A percentile compares a stretch with the other conserved stretches of the same genome.
phyloP scores from a whole-genome alignment of 1,140 invertebrate species.

The Tenebrio molitor region DNA sequence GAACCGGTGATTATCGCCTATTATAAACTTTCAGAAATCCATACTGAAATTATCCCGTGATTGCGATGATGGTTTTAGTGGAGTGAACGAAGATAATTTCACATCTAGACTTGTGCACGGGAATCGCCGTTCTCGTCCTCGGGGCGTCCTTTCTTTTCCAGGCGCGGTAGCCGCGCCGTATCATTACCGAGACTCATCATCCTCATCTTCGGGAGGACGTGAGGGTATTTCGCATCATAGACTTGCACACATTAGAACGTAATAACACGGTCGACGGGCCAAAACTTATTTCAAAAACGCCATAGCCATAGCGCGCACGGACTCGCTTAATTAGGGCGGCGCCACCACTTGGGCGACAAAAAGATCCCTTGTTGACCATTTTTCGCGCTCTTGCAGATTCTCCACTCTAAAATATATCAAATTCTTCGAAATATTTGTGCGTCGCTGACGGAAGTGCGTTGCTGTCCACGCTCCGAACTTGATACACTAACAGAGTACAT shows the following conservation, averaged over 20 bases:
- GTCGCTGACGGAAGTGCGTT: no score
- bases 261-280: constrained; percentile 2
- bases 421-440: no score
- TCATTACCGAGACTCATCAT: constrained; percentile 36
- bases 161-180: constrained; percentile 37
- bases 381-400: no score
- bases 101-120: neutral
- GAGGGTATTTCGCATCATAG: constrained; percentile 14
- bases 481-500: no score
- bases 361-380: no score
- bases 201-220: constrained; percentile 24
- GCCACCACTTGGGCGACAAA: constrained; percentile 5
- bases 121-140: constrained; percentile 30
- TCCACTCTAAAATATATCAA: no score
- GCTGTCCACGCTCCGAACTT: no score
- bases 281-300: no score
- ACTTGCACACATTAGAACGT: constrained; percentile 18
- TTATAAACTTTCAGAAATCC: constrained; percentile 55
- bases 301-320: no score
- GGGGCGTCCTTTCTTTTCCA: constrained; percentile 36
- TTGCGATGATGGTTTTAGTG: constrained; percentile 33
- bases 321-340: neutral
- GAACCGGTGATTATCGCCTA: constrained; percentile 54
- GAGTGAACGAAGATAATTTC: constrained; percentile 23
- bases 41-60: constrained; percentile 48